phyloP scores from a whole-genome alignment of 2,113 vertebrate species.

The Gobio gobio region DNA sequence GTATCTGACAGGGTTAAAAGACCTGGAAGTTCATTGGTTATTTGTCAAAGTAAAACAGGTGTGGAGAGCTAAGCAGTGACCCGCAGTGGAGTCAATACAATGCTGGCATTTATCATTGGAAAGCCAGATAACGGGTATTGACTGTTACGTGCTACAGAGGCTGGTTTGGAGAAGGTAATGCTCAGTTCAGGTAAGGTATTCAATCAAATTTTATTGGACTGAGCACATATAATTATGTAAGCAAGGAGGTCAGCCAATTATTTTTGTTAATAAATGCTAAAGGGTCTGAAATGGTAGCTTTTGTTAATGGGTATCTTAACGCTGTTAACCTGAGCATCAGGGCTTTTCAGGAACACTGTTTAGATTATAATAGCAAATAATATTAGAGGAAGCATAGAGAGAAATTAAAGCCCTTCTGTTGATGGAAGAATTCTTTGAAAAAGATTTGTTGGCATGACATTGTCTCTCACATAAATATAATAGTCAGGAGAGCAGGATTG shows the following conservation, averaged over 20 bases:
- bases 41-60: conserved; percentile 49
- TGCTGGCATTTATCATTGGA: conserved; percentile 38
- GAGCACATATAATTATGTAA: neutral
- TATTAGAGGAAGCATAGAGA: neutral
- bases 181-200: neutral
- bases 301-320: neutral
- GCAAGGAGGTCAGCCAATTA: neutral
- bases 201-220: neutral
- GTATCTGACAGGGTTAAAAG: conserved; percentile 29
- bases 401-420: neutral
- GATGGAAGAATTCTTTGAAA: neutral
- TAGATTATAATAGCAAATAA: neutral
- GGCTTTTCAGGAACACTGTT: neutral
- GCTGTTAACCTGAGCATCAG: neutral
- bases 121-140: conserved; percentile 24
- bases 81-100: conserved; percentile 34
- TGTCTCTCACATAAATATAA: neutral
- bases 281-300: neutral
- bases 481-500: neutral
- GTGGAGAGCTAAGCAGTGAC: conserved; percentile 30
- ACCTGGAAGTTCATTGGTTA: conserved; percentile 40
- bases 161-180: neutral
- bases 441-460: neutral
- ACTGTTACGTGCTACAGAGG: neutral
- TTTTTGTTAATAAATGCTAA: neutral